These are phyloP conservation scores for Nysson spinosus DNA, from an alignment of 2,888 invertebrate genomes.

Conservation along the genomic window DNA sequence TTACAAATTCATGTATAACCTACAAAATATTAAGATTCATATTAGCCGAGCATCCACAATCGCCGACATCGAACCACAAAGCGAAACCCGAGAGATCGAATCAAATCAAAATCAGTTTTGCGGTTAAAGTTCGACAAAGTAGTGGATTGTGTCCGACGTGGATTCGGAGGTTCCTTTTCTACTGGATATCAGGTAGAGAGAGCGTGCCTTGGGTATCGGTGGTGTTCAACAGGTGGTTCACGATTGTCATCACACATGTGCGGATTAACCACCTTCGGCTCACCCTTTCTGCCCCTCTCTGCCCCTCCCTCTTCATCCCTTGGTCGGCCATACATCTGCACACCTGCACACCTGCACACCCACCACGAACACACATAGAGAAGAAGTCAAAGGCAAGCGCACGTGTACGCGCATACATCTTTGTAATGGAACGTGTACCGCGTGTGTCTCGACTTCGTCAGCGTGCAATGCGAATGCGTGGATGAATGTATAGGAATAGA, in stretches of 20 bases:
- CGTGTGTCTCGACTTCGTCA: no score
- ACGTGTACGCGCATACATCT: conserved; percentile 5
- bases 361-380: conserved; percentile 10
- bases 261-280: conserved; percentile 63
- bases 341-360: neutral
- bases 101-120: conserved; percentile 6
- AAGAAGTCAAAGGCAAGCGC: no score
- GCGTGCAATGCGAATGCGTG: neutral
- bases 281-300: conserved; percentile 17
- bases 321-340: neutral
- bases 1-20: no score
- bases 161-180: conserved; percentile 52
- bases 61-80: no score
- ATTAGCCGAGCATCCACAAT: no score
- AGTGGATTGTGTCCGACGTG: conserved; percentile 43
- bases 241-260: conserved; percentile 69
- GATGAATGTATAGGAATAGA: neutral
- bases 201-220: conserved; percentile 50
- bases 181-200: conserved; percentile 46
- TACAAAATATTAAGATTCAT: no score
- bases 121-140: conserved; percentile 29
- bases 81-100: no score
- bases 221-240: conserved; percentile 68
- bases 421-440: neutral
- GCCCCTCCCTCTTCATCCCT: conserved; percentile 23